Evolutionary conservation across 1,140 invertebrate species (phyloP), one percentile per base, ranked within the genome.

Genomic region (Brachionus rotundiformis): DNA sequence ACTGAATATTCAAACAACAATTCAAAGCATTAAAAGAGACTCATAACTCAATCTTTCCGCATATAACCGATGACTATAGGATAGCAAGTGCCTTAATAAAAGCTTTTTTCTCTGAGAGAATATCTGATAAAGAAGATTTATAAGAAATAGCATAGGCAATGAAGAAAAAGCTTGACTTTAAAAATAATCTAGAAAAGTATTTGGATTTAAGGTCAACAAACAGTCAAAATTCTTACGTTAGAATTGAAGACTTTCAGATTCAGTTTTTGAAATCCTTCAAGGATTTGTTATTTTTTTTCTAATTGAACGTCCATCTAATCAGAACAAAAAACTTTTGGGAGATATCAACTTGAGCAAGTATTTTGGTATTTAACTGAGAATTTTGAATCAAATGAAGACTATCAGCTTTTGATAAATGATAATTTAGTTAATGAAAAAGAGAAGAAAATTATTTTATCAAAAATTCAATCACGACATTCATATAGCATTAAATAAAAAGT

Each of bases 381-480:
- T 33, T 68, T 68, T 33, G n/a, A 31, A 33, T 33, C 63, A 13
- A 68, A 68, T 33, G 31, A 68, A 68, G 63, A 68, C 3, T 68
- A 68, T 33, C 1, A 68, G 16, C n/a, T 68, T 68, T 68, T 31
- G 16, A 33, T 33, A 13, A 11, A 10, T 16, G n/a, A 33, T n/a
- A 68, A 68, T 68, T 33, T 68, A 13, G n/a, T 31, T 16, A 68
- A 13, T 13, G 29, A 68, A 33, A 1, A 68, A 13, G 29, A 68
- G 3, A 33, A 31, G 29, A 68, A 68, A 68, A 33, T 68, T 16
- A 68, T 68, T 33, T 68, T 31, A n/a, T 8, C 10, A 11, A 68
- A 68, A 33, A 68, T 68, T 33, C 63, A 68, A n/a, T 68, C 63
- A n/a, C 27, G 63, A n/a, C 63, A 68, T 68, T 68, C 63, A 31